Evolutionary conservation across 2,113 vertebrate genomes (phyloP).

Genomic region (Argyrosomus japonicus): DNA sequence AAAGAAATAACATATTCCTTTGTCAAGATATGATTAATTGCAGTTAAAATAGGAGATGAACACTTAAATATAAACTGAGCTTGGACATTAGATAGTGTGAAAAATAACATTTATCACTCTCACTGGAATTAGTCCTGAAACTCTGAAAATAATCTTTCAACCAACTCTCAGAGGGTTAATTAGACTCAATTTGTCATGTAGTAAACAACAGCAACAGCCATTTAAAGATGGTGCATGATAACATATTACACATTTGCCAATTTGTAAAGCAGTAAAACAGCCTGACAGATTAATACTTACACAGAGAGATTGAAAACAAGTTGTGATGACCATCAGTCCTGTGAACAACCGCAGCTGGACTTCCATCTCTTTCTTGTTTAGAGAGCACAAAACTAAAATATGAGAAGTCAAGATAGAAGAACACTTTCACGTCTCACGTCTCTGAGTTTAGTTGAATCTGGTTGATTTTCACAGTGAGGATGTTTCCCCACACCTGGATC

Average conservation of each 20-base stretch:
- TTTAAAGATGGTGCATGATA: not conserved
- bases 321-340: slow-evolving; percentile 43
- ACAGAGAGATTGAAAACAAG: slow-evolving; percentile 17
- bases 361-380: slow-evolving; percentile 43
- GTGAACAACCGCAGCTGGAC: slow-evolving; percentile 17
- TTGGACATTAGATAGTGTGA: not conserved
- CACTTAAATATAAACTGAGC: not conserved
- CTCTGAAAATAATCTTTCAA: not conserved
- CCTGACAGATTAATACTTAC: slow-evolving; percentile 51
- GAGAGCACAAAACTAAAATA: not conserved
- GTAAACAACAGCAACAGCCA: not conserved
- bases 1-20: not conserved
- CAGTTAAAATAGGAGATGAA: not conserved
- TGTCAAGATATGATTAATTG: not conserved
- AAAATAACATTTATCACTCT: not conserved
- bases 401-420: not conserved
- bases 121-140: not conserved
- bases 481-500: slow-evolving; percentile 18
- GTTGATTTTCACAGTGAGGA: not conserved
- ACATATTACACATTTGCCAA: not conserved
- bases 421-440: not conserved
- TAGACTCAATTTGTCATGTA: not conserved
- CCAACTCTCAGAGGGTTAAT: not conserved
- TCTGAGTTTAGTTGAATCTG: not conserved
- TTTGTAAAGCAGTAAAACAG: not conserved